Percentiles rank a stretch among this genome's conserved stretches.
phyloP scores from a whole-genome alignment of 2,113 vertebrate genomes.

The Onychostruthus taczanowskii region DNA sequence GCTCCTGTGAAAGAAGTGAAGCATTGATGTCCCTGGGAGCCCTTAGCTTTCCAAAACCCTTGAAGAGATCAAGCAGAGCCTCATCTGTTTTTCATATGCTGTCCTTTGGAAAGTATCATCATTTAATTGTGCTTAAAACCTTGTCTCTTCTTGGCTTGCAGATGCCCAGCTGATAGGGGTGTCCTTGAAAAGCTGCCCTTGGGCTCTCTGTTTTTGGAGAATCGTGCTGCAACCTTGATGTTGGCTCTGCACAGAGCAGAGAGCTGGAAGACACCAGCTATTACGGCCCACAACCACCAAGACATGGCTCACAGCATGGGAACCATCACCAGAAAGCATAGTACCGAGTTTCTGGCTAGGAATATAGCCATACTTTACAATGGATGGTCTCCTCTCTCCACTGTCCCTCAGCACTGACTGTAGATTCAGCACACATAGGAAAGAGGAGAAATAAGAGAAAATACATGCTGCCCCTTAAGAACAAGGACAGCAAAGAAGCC shows the following conservation, averaged over 20 bases:
- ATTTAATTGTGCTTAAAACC: neutral
- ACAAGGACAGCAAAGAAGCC: neutral
- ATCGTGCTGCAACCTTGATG: neutral
- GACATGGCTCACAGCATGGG: neutral
- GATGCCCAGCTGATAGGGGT: neutral
- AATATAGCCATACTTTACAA: neutral
- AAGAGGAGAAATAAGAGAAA: neutral
- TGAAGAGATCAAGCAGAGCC: neutral
- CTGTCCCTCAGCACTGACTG: neutral
- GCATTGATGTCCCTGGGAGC: neutral
- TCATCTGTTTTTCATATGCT: neutral
- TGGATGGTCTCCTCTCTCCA: neutral
- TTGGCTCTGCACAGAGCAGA: neutral
- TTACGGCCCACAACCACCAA: rapidly evolving
- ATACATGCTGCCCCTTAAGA: neutral
- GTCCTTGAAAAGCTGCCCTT: neutral
- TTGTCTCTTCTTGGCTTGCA: neutral
- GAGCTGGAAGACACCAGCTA: neutral
- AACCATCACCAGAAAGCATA: neutral
- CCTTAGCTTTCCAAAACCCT: neutral
- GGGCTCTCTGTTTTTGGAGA: neutral
- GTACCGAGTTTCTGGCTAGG: neutral
- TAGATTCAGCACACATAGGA: neutral
- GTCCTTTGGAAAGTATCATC: neutral
- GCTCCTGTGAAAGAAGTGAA: neutral